Evolutionary conservation across 2,797 vertebrate species (phyloP), one percentile per base, ranked within the genome.

Genomic region (Mastacembelus armatus): DNA sequence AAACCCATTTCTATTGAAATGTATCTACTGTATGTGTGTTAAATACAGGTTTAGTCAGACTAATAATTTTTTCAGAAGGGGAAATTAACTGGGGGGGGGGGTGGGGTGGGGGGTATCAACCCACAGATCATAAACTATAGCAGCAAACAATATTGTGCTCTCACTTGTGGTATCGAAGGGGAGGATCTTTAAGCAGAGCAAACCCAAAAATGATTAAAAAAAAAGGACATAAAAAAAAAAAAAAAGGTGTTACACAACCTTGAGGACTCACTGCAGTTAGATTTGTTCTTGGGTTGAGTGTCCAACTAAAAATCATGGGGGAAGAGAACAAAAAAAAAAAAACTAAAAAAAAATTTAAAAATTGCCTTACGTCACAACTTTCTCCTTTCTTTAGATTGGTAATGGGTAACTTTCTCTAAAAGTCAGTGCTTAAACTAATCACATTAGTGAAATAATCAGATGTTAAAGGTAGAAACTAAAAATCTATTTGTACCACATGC

Each of bases 81-180:
- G 55, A 44, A 50, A 54, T 51, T n/a, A 49, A 48, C 8, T 11
- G 52, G 30, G 26, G 19, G 59, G 1, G 43, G 4, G 21, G 5
- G 44, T 2, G 12, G 40, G 22, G 27, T 21, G 5, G 16, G 4
- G 40, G 12, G 26, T 74, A 63, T 68, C 42, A 76, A 73, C 66
- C 71, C 72, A 85, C 67, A 78, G 71, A 84, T 80, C 62, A 87
- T 58, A 88, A 77, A 85, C 66, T 78, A 84, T 83, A 91, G 90
- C 92, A 93, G 91, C 90, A 85, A 84, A 90, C 81, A 81, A 74
- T 79, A 81, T 80, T 85, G 87, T 86, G 86, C 87, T 90, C 74
- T 81, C 87, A 80, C 74, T 87, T 85, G 70, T 70, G 85, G 74
- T 66, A 82, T 44, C 4, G 36, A 40, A 24, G 6, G 48, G 48